These are phyloP conservation scores for Myrmophylax atrothorax DNA, from an alignment of 2,113 vertebrate species.

Conservation along the genomic window DNA sequence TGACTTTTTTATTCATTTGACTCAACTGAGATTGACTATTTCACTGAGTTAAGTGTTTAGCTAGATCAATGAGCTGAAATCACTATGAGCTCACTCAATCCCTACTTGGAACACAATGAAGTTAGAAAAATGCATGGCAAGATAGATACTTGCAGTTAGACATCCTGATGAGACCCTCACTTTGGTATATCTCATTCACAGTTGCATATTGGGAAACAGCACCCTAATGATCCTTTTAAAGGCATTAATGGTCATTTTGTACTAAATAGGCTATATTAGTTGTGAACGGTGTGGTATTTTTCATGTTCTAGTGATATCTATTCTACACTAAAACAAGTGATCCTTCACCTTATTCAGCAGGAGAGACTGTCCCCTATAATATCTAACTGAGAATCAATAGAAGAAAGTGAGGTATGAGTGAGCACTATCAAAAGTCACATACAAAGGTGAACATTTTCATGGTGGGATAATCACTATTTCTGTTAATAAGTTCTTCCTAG, in stretches of 20 bases:
- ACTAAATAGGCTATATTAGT: neutral
- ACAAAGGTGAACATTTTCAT: neutral
- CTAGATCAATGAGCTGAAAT: neutral
- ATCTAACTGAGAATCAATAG: neutral
- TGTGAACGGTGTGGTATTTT: neutral
- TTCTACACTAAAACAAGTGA: neutral
- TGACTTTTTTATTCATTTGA: neutral
- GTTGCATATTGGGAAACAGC: neutral
- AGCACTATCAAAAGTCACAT: neutral
- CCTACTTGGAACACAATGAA: neutral
- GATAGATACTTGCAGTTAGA: neutral
- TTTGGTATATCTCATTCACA: neutral
- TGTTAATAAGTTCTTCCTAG: neutral
- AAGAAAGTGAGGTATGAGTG: neutral
- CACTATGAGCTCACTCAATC: neutral
- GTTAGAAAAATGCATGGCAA: neutral
- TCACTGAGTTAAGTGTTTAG: neutral
- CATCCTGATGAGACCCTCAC: neutral
- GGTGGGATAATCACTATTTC: neutral
- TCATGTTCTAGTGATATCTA: neutral
- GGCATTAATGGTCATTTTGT: neutral
- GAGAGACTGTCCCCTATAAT: neutral
- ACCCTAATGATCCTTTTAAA: neutral
- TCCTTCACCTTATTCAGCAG: neutral
- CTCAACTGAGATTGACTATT: neutral